Evolutionary conservation across 2,113 vertebrate genomes (phyloP), one percentile per base, ranked within the genome.

Genomic region (Podarcis cretensis): DNA sequence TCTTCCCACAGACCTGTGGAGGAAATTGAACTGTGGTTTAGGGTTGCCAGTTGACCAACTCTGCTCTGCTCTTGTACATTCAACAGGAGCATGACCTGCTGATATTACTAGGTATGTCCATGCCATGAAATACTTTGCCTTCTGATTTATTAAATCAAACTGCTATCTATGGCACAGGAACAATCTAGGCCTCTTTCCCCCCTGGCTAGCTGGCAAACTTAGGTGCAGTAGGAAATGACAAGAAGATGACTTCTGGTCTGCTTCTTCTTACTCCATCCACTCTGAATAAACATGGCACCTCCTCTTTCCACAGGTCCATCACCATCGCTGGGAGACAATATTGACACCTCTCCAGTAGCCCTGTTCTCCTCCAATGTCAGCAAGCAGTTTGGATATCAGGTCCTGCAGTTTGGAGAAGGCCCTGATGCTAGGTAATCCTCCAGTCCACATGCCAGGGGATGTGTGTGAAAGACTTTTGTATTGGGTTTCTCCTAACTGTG

Each of bases 311-410:
- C 87, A 89, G 87, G 81, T 13, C 81, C 23, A 16, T 77, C 9
- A 2, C 40, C 23, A 77, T 54, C 73, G 5, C 9, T 77, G 81
- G 87, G 40, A 8, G 76, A 83, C 79, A 89, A 89, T 8, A 12
- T 83, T 4, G 73, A 89, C 35, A 43, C 21, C 25, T 77, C 74
- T 69, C 40, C 81, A 21, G 40, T 23, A 8, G 18, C 81, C 3
- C 0, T 66, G 7, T 84, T 89, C 63, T 69, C n/a, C 32, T 73
- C 73, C 5, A 69, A 74, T 0, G 5, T 30, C 59, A 89, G 81
- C 32, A 76, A 37, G 21, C 81, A 89, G 59, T 89, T 89, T 69
- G 87, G 87, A 16, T 89, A 89, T 30, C 71, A 89, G 81, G 81
- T 89, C 63, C 40, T 89, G 14, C 87, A 89, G 63, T 12, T 89